Percentiles rank a stretch among this genome's conserved stretches.
These are phyloP conservation scores for Rhinoderma darwinii DNA, from an alignment of 2,113 vertebrate genomes.

Conservation along the genomic window DNA sequence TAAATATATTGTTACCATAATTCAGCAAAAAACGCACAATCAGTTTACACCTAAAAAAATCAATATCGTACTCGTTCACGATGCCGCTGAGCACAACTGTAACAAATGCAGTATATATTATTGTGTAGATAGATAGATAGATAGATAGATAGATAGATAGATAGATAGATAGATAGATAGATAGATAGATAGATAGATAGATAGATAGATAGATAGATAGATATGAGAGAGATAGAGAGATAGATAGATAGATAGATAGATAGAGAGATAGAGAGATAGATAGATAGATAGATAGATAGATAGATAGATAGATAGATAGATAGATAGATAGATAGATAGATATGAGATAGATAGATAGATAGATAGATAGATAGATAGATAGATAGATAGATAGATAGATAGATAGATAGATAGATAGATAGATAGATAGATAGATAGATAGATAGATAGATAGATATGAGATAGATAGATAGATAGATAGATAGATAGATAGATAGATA, in stretches of 20 bases:
- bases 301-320: not conserved
- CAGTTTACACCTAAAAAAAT: not conserved
- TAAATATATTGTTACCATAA: not conserved
- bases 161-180: not conserved
- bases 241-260: not conserved
- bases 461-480: not conserved
- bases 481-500: not conserved
- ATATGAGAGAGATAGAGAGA: not conserved
- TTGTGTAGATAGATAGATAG: not conserved
- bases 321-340: not conserved
- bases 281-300: not conserved
- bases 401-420: not conserved
- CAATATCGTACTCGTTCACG: not conserved
- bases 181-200: not conserved
- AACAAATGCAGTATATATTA: not conserved
- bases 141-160: not conserved
- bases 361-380: not conserved
- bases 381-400: not conserved
- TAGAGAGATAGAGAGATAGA: not conserved
- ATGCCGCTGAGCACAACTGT: not conserved
- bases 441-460: not conserved
- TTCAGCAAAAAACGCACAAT: not conserved
- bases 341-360: not conserved
- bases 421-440: not conserved
- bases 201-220: not conserved